Percentiles rank a stretch among this genome's conserved stretches.
Conservation (phyloP, 2,888 invertebrate genomes). For the Zhuqinia jingwanae region DNA sequence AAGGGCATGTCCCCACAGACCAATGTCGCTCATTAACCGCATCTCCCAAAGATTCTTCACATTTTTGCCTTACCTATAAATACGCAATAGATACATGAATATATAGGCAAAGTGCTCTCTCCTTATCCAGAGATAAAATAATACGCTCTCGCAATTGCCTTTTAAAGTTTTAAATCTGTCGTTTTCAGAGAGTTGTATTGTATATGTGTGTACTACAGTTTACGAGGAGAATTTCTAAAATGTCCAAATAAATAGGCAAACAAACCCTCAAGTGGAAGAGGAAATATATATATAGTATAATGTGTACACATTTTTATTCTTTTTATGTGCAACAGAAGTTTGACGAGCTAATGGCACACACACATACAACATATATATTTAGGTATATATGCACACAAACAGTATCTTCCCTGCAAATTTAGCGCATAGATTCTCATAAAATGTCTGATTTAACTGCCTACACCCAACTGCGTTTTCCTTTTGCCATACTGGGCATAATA, state of each 20-base stretch:
- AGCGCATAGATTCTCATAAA: constrained; percentile 57
- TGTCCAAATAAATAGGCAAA: constrained; percentile 45
- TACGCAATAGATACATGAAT: not conserved
- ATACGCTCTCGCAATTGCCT: too few relatives aligned
- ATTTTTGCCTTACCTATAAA: not conserved
- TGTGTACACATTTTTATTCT: constrained; percentile 7
- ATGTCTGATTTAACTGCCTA: constrained; percentile 55
- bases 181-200: not conserved
- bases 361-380: too few relatives aligned
- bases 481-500: too few relatives aligned
- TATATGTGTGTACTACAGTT: not conserved
- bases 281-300: not conserved
- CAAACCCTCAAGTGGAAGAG: constrained; percentile 9
- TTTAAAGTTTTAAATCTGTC: constrained; percentile 36
- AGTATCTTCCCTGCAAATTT: constrained; percentile 52
- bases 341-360: too few relatives aligned
- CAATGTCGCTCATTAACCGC: constrained; percentile 62
- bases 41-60: constrained; percentile 1
- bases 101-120: too few relatives aligned
- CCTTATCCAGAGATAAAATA: too few relatives aligned
- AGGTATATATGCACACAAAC: too few relatives aligned
- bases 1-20: constrained; percentile 75
- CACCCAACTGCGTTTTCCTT: too few relatives aligned
- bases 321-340: constrained; percentile 33
- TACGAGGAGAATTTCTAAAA: not conserved